Conservation (phyloP, 1,140 invertebrate species). For the Agrilus planipennis region DNA sequence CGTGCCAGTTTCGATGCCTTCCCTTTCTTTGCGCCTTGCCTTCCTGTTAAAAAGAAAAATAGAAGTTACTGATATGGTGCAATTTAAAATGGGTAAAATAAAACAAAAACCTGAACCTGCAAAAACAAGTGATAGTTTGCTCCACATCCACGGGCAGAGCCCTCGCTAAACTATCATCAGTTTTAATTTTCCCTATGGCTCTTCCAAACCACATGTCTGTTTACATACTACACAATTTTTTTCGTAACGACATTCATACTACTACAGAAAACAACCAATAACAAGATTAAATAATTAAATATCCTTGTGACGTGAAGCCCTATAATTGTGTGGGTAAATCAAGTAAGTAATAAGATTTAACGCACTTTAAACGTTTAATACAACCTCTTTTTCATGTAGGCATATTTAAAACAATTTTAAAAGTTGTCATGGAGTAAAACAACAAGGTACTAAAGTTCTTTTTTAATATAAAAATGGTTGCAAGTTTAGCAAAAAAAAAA, state of each 20-base stretch:
- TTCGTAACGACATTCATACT: neutral
- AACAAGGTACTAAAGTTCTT: no score
- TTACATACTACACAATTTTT: no score
- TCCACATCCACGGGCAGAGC: slow-evolving; percentile 46
- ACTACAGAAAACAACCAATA: neutral
- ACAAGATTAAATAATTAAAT: neutral
- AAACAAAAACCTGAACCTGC: slow-evolving; percentile 44
- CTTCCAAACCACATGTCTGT: slow-evolving; percentile 17
- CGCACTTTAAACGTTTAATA: no score
- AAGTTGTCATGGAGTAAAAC: no score
- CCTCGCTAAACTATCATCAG: slow-evolving; percentile 28
- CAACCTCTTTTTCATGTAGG: no score
- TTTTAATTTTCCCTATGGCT: slow-evolving; percentile 15
- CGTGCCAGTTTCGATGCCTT: slow-evolving; percentile 48
- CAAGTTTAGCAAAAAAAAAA: no score
- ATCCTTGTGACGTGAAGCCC: neutral
- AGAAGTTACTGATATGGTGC: neutral
- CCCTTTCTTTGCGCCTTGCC: slow-evolving; percentile 92
- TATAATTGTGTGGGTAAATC: no score
- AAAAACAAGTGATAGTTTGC: slow-evolving; percentile 62
- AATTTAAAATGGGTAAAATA: no score
- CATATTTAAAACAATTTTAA: no score
- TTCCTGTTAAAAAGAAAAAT: slow-evolving; percentile 54
- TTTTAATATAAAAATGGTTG: no score
- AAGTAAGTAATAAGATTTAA: no score